Evolutionary conservation across 2,888 invertebrate genomes (phyloP), one percentile per base, ranked within the genome.

Genomic region (Acronicta aceris): DNA sequence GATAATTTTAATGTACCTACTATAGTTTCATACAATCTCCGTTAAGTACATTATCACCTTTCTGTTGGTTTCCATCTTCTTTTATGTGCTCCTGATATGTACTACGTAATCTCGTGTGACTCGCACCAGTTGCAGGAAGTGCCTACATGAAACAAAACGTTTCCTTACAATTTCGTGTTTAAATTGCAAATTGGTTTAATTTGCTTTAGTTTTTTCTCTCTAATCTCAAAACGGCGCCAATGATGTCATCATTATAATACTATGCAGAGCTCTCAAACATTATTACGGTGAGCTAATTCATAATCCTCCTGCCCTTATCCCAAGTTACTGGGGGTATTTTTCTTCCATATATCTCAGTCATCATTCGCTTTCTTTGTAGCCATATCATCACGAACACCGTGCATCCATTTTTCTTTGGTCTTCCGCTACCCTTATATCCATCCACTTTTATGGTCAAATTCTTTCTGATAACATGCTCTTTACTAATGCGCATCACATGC

Each of bases 61-160:
- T 65, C 59, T 74, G 64, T 60, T 64, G 63, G 70, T 76, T 66
- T 58, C 61, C 70, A 66, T 77, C 70, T 76, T 70, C 59, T 74
- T 77, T 77, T 70, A 66, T 77, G 61, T 59, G 55, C 66, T 60
- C 55, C 43, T 58, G 36, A 49, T 59, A 55, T 56, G 46, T 57
- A 73, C 69, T 61, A 21, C 49, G 76, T 59, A 73, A 76, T 64
- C 49, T 72, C 61, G 53, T 61, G 57, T 53, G 65, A 59, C 56
- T 62, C 53, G 56, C 57, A 43, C 69, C 74, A 65, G 53, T 64
- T 76, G 50, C 25, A 57, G 61, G 64, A 66, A 74, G 54, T 73
- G 60, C 59, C 61, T 62, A 73, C 65, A 65, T 40, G 57, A 51
- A 62, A 73, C 59, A 42, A 64, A 75, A 66, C 63, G 53, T 59